A percentile compares a stretch with the other conserved stretches of the same genome.
Evolutionary conservation across 1,140 invertebrate genomes (phyloP).

Genomic region (Bombus superbus): DNA sequence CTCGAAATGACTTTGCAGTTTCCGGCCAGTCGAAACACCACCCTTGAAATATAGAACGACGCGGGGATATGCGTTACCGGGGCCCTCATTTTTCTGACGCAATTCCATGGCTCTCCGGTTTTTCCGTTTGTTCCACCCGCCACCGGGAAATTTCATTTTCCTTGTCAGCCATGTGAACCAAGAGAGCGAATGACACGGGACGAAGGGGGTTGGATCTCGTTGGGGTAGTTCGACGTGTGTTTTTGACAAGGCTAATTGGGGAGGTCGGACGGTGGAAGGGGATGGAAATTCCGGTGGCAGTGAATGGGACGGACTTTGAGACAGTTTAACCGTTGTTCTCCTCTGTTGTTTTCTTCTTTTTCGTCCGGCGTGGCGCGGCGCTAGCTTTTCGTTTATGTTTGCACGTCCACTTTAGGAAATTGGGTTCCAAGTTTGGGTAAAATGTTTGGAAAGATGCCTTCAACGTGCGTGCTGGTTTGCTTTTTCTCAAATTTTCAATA

Average conservation of each 20-base stretch:
- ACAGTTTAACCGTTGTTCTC: neutral
- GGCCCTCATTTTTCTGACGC: conserved; percentile 30
- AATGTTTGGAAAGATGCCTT: neutral
- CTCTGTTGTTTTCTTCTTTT: neutral
- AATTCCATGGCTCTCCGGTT: conserved; percentile 20
- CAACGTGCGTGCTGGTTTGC: too few species aligned
- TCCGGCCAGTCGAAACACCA: conserved; percentile 12
- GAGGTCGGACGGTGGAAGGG: neutral
- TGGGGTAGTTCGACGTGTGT: conserved; percentile 24
- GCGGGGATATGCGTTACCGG: neutral
- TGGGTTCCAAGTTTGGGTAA: neutral
- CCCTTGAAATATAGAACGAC: conserved; percentile 35
- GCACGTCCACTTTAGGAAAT: neutral
- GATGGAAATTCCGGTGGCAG: conserved; percentile 12
- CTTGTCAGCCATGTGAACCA: conserved; percentile 19
- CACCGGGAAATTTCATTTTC: conserved; percentile 47
- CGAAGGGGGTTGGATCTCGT: neutral
- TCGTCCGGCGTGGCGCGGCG: too few species aligned
- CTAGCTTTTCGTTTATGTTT: neutral
- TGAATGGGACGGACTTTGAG: neutral
- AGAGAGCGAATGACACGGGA: neutral
- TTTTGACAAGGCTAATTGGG: conserved; percentile 43
- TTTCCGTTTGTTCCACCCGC: neutral
- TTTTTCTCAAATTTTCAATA: neutral
- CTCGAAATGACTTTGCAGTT: conserved; percentile 28